These are phyloP conservation scores for Chloromyia formosa DNA, from an alignment of 2,888 invertebrate genomes.

Conservation along the genomic window DNA sequence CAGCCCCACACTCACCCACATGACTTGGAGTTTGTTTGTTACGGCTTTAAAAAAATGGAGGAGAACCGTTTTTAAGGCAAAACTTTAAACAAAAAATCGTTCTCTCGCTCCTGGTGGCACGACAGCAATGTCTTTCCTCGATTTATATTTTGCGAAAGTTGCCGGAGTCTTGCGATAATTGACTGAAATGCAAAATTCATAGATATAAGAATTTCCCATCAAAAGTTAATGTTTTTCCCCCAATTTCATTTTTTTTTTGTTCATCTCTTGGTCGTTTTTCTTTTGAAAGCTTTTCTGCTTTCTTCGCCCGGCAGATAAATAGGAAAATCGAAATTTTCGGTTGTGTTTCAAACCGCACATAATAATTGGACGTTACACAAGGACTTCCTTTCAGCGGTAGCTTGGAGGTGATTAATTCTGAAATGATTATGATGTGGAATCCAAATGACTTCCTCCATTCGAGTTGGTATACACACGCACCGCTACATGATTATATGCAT, in stretches of 20 bases:
- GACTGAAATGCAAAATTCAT: conserved; percentile 27
- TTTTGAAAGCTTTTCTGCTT: too few species aligned
- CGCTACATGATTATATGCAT: too few species aligned
- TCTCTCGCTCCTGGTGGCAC: not conserved
- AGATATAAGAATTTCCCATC: conserved; percentile 21
- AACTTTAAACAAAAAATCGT: too few species aligned
- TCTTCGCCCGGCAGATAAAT: not conserved
- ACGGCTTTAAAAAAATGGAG: not conserved
- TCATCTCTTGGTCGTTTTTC: too few species aligned
- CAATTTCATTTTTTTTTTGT: too few species aligned
- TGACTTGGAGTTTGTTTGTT: not conserved
- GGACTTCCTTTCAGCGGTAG: not conserved
- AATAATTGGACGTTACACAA: conserved; percentile 6
- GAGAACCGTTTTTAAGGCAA: too few species aligned
- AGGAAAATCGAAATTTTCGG: conserved; percentile 10
- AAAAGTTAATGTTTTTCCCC: conserved; percentile 4
- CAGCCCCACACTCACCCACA: conserved; percentile 2
- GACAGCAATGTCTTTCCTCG: conserved; percentile 14
- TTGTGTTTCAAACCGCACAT: not conserved
- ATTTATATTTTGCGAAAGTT: conserved; percentile 17
- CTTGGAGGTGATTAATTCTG: conserved; percentile 7
- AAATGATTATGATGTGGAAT: conserved; percentile 4
- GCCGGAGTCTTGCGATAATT: conserved; percentile 26
- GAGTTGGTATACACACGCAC: too few species aligned
- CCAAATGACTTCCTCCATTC: not conserved